Evolutionary conservation across 2,888 invertebrate species (phyloP).

Genomic region (Heliconius aoede): DNA sequence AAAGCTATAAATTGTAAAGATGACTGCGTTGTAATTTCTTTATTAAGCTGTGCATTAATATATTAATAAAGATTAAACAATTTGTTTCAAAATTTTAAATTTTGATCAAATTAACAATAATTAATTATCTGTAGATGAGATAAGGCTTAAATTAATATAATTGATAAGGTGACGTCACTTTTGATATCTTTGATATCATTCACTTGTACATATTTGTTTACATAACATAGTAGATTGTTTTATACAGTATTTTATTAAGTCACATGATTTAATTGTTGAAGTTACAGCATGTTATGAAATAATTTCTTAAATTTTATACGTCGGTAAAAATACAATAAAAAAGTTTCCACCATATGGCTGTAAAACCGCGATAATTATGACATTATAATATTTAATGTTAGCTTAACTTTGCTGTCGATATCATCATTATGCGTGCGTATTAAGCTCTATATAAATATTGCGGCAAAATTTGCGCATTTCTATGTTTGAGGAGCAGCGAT

Average conservation of each 20-base stretch:
- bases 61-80: constrained; percentile 16
- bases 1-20: neutral
- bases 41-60: neutral
- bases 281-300: constrained; percentile 7
- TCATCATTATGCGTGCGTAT: constrained; percentile 34
- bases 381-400: constrained; percentile 15
- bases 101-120: constrained; percentile 14
- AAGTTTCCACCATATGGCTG: neutral
- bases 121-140: constrained; percentile 5
- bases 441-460: constrained; percentile 41
- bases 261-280: constrained; percentile 18
- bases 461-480: constrained; percentile 41
- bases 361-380: constrained; percentile 12
- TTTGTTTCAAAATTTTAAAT: constrained; percentile 24
- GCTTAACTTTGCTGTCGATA: constrained; percentile 35
- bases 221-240: constrained; percentile 10
- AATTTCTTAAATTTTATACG: constrained; percentile 1
- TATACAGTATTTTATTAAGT: constrained; percentile 5
- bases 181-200: constrained; percentile 9
- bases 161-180: constrained; percentile 23
- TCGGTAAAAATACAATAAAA: neutral
- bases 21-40: neutral
- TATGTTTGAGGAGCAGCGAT: constrained; percentile 40
- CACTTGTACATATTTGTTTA: constrained; percentile 19
- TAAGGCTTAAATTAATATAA: neutral